Conservation (phyloP, 2,797 vertebrate genomes). For the Eptatretus atami region DNA sequence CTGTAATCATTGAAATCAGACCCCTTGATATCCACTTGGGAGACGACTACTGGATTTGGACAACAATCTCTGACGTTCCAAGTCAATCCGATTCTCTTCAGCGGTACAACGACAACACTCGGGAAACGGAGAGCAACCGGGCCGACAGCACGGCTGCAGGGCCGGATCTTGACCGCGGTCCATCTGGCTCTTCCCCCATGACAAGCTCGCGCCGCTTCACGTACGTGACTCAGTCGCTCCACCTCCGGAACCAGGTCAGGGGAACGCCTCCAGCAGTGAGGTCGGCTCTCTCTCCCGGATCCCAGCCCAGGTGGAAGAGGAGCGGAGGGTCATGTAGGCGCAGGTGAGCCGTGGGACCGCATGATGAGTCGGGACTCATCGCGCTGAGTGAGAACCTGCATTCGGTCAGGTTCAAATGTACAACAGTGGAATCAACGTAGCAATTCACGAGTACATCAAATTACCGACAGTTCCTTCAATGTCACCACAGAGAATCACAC, state of each 20-base stretch:
- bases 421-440: too few relatives aligned
- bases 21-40: too few relatives aligned
- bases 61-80: too few relatives aligned
- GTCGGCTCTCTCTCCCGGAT: conserved; percentile 49
- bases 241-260: conserved; percentile 16
- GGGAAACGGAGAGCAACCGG: conserved; percentile 30
- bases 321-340: conserved; percentile 35
- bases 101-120: conserved; percentile 26
- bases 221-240: conserved; percentile 19
- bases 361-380: conserved; percentile 32
- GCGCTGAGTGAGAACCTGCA: conserved; percentile 21
- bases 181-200: conserved; percentile 40
- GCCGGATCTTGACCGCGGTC: conserved; percentile 20
- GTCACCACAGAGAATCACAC: too few relatives aligned
- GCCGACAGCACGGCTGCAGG: conserved; percentile 39
- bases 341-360: conserved; percentile 17
- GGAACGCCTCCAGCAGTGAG: conserved; percentile 11
- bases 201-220: conserved; percentile 27
- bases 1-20: too few relatives aligned
- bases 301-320: conserved; percentile 44
- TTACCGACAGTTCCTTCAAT: too few relatives aligned
- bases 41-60: too few relatives aligned
- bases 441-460: too few relatives aligned
- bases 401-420: too few relatives aligned
- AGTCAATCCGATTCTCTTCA: neutral